Conservation (phyloP, 1,140 invertebrate species). For the Physella acuta region DNA sequence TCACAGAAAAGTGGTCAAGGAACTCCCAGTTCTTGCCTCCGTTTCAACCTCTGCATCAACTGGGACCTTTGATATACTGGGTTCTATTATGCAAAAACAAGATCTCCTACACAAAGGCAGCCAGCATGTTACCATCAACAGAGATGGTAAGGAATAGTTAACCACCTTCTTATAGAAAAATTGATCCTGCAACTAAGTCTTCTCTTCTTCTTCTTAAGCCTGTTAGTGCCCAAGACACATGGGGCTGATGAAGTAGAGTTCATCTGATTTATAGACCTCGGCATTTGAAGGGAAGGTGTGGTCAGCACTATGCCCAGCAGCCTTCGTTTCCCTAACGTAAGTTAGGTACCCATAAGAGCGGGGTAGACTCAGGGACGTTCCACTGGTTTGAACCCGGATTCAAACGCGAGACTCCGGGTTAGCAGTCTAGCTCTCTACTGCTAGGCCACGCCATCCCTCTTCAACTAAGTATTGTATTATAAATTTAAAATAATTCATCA, state of each 20-base stretch:
- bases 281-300: background rate
- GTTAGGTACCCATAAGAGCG: background rate
- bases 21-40: background rate
- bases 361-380: background rate
- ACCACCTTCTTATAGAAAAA: no score
- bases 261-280: background rate
- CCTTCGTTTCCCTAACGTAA: background rate
- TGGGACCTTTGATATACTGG: constrained; percentile 66
- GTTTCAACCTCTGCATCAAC: constrained; percentile 8
- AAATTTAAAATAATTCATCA: no score
- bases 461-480: no score
- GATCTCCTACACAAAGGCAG: constrained; percentile 73
- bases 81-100: constrained; percentile 75
- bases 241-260: background rate
- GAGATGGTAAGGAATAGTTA: constrained; percentile 66
- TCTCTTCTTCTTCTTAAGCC: no score
- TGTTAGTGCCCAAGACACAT: background rate
- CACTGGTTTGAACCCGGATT: background rate
- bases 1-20: constrained; percentile 11
- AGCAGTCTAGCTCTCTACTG: background rate
- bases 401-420: background rate
- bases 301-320: background rate
- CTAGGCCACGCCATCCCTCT: background rate
- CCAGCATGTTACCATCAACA: constrained; percentile 65
- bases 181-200: no score